Base-by-base conservation (phyloP, 2,888 invertebrate species). In the Drosophila siamana region DNA sequence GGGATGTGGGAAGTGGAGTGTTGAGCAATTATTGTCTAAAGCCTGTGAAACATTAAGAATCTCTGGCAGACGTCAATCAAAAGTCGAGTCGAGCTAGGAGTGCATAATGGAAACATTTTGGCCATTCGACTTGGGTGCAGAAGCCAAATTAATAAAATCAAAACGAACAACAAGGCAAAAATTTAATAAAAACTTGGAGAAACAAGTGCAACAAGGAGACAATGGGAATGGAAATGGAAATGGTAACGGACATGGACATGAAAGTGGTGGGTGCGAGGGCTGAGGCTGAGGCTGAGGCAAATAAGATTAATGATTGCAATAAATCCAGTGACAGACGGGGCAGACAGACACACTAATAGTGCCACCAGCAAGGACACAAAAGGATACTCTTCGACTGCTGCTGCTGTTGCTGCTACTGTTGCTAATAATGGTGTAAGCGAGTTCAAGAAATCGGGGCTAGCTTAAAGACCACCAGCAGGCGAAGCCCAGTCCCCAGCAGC, bases 231-330 rank as follows among this genome's bases (percentile, higher is more conserved):
- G 30, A 8, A 8, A 16, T 33, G 41, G 36, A 11, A 28, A 33
- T 19, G 22, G 40, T 11, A 28, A 30, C n/a, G 22, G 36, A 48
- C 44, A 19, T 8, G 48, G 3, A 47, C 16, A 8, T 38, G 48
- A 44, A 33, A 40, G 38, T 57, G 47, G 60, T 60, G 71, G 68
- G 66, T 67, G 48, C 26, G 55, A 61, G 50, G 26, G 67, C 46
- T 73, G 72, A 67, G 72, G 83, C 80, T 82, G 90, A 88, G 26
- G 67, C 46, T 73, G 72, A 67, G 72, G 83, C 80, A 83, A 90
- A 88, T 83, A 91, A 91, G 92, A 91, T 91, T 92, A 91, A 91
- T 91, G 91, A 90, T 89, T 91, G 91, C 90, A 90, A 92, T 91
- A 92, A 92, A 92, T 92, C 91, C 90, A 86, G 90, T 80, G 87